A percentile compares a stretch with the other conserved stretches of the same genome.
Conservation (phyloP, 2,797 vertebrate genomes). For the Arremon brunneinucha region DNA sequence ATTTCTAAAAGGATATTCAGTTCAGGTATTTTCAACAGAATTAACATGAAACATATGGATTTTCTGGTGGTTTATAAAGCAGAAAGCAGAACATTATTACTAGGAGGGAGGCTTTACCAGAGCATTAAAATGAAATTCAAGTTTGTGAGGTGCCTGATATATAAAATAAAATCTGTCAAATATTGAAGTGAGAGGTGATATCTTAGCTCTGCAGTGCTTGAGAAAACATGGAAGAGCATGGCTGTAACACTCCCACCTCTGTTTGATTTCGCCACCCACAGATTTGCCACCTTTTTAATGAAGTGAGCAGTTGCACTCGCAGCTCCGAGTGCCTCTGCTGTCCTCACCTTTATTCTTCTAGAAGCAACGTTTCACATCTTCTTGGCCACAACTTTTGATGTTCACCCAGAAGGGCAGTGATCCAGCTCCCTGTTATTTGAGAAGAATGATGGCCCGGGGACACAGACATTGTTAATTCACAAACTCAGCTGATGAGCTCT, state of each 20-base stretch:
- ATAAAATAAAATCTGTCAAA: background rate
- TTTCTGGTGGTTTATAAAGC: slow-evolving; percentile 19
- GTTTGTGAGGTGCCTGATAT: background rate
- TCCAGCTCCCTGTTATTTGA: background rate
- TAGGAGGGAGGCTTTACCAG: background rate
- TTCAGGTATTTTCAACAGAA: background rate
- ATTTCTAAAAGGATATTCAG: background rate
- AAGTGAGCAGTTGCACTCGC: slow-evolving; percentile 49
- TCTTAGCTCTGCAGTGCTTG: background rate
- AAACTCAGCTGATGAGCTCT: background rate
- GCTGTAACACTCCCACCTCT: slow-evolving; percentile 32
- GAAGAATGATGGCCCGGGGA: background rate
- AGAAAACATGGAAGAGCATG: slow-evolving; percentile 5
- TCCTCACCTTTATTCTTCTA: slow-evolving; percentile 10
- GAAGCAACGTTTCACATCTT: background rate
- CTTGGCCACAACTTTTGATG: background rate
- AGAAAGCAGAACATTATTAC: background rate
- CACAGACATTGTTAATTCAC: background rate
- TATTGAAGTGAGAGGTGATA: slow-evolving; percentile 26
- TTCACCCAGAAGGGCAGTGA: background rate
- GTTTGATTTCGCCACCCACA: slow-evolving; percentile 33
- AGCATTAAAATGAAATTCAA: background rate
- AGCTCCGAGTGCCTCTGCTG: background rate
- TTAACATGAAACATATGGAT: background rate
- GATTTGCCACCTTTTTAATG: slow-evolving; percentile 24